Evolutionary conservation across 2,113 vertebrate species (phyloP), one percentile per base, ranked within the genome.

Genomic region (Grus americana): DNA sequence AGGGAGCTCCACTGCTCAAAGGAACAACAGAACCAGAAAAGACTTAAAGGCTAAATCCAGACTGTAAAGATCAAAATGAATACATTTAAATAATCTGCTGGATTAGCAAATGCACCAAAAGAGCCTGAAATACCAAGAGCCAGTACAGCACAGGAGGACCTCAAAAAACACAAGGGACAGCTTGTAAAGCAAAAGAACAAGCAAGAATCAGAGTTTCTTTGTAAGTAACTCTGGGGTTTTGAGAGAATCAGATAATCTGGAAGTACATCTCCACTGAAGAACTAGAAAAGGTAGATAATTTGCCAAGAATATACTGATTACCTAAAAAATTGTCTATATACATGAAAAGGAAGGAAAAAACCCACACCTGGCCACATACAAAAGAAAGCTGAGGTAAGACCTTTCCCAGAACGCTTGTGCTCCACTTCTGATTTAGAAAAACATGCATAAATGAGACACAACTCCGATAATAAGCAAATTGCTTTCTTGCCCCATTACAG

Each of bases 101-200:
- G 27, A 50, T 32, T 32, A 72, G 12, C 38, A 75, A 63, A 38
- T 1, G 0, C 19, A 79, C 23, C 21, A n/a, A 42, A 61, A 61
- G 24, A 40, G 9, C 19, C 36, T 36, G 15, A 86, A 65, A 19
- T 15, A n/a, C 66, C 38, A 47, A 30, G 42, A 66, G 10, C 3
- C 13, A 46, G 18, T 34, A 34, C 0, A 10, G 20, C 18, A 36
- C 40, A 54, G 4, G 11, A 70, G 7, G 11, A 14, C 19, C 42
- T 42, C 7, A 63, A 54, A 70, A 70, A 2, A 16, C 8, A 59
- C 1, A n/a, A 40, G 15, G 62, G 20, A 58, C 1, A 40, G 5
- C 15, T 27, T 54, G 15, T 16, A 67, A 30, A 71, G 55, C 5
- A 52, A 75, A 82, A 85, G 19, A 8, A 1, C 12, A 68, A 68